phyloP scores from a whole-genome alignment of 2,797 vertebrate species.

The Sebastes trivittatus region DNA sequence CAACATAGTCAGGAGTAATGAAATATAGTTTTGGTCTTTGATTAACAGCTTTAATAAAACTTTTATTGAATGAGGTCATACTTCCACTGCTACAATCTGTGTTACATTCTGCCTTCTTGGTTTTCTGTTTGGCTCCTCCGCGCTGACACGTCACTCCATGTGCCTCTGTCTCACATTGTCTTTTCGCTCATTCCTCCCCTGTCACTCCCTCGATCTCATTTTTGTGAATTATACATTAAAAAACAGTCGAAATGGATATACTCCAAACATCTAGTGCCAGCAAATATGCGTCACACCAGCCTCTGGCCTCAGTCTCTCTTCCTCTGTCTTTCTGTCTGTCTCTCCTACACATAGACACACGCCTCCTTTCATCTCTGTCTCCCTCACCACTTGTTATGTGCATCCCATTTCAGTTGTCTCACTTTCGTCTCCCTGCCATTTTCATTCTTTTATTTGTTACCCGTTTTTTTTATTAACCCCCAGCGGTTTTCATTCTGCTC shows the following conservation, averaged over 20 bases:
- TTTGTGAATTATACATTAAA: slow-evolving; percentile 77
- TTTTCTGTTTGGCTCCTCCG: slow-evolving; percentile 39
- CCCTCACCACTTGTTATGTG: slow-evolving; percentile 42
- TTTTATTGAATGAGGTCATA: slow-evolving; percentile 11
- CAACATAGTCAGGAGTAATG: not conserved
- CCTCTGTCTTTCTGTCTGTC: slow-evolving; percentile 32
- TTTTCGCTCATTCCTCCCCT: slow-evolving; percentile 33
- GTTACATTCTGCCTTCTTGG: slow-evolving; percentile 16
- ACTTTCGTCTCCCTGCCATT: slow-evolving; percentile 33
- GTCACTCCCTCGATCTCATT: slow-evolving; percentile 25
- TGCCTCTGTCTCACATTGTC: slow-evolving; percentile 34
- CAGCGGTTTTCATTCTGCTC: slow-evolving; percentile 36
- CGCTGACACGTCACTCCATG: slow-evolving; percentile 43
- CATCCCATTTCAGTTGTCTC: slow-evolving; percentile 44
- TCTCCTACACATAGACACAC: not conserved
- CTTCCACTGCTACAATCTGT: slow-evolving; percentile 5
- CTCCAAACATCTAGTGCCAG: slow-evolving; percentile 62
- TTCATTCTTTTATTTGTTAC: slow-evolving; percentile 32
- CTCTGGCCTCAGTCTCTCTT: slow-evolving; percentile 39
- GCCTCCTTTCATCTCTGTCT: slow-evolving; percentile 25
- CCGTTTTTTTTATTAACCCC: slow-evolving; percentile 3
- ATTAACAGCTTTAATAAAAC: slow-evolving; percentile 17
- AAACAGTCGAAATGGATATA: slow-evolving; percentile 55
- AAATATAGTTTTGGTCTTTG: slow-evolving; percentile 19
- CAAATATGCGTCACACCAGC: slow-evolving; percentile 67